Evolutionary conservation across 1,140 invertebrate genomes (phyloP).

Genomic region (Neoseiulus cucumeris): DNA sequence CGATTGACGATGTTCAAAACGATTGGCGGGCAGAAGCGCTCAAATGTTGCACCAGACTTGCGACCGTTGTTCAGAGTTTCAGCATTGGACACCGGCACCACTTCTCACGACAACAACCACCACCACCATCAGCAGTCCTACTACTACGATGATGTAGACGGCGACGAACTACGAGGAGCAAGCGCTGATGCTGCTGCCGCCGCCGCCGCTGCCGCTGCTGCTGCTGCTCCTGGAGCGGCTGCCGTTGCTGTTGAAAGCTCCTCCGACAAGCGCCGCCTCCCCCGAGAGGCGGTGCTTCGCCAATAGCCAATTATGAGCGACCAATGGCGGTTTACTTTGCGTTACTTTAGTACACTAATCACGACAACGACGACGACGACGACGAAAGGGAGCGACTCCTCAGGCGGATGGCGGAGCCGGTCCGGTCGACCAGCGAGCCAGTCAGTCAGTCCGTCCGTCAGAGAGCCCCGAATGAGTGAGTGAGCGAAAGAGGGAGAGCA

Average conservation of each 20-base stretch:
- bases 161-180: neutral
- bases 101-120: too few species aligned
- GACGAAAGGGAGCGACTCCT: neutral
- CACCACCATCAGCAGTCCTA: too few species aligned
- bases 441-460: neutral
- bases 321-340: slow-evolving; percentile 11
- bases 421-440: neutral
- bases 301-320: slow-evolving; percentile 11
- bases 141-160: too few species aligned
- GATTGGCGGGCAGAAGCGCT: too few species aligned
- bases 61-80: too few species aligned
- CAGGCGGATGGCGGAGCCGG: neutral
- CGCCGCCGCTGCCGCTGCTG: neutral
- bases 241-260: neutral
- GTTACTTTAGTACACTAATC: slow-evolving; percentile 12
- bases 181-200: neutral
- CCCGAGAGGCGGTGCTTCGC: neutral
- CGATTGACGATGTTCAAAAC: too few species aligned
- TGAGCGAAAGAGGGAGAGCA: neutral
- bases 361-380: neutral
- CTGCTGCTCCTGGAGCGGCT: neutral
- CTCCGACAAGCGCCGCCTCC: neutral
- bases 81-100: too few species aligned
- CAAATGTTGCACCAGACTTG: too few species aligned
- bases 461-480: neutral